A percentile compares a stretch with the other conserved stretches of the same genome.
phyloP scores from a whole-genome alignment of 2,888 invertebrate genomes.

The Eupithecia dodoneata region DNA sequence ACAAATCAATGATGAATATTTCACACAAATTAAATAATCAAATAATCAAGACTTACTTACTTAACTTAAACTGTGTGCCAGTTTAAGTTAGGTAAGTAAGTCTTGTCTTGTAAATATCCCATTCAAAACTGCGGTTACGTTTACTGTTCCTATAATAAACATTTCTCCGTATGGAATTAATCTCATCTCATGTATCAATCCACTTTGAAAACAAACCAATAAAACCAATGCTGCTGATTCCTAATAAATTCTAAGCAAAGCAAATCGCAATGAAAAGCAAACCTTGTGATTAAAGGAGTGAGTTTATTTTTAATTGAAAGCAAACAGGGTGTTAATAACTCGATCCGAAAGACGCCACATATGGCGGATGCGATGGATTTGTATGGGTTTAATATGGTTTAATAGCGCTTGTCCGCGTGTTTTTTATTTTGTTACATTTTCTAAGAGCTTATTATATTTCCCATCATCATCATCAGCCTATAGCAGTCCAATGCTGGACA shows the following conservation, averaged over 20 bases:
- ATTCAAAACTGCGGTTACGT: not conserved
- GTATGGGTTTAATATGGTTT: constrained; percentile 47
- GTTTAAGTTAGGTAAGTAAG: too few species aligned
- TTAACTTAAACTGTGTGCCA: too few species aligned
- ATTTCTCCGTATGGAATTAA: not conserved
- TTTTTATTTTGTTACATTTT: not conserved
- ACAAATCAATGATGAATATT: not conserved
- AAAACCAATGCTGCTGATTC: not conserved
- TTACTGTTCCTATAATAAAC: not conserved
- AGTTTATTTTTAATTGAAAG: constrained; percentile 34
- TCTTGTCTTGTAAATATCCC: too few species aligned
- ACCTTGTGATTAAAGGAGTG: constrained; percentile 35
- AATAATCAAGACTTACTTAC: not conserved
- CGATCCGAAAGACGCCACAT: constrained; percentile 56
- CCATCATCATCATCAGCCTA: too few species aligned
- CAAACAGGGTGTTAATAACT: constrained; percentile 59
- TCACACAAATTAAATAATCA: too few species aligned
- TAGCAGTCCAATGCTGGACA: too few species aligned
- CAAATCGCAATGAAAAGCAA: constrained; percentile 31
- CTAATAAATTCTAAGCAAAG: constrained; percentile 21
- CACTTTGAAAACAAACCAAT: not conserved
- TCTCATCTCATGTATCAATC: not conserved
- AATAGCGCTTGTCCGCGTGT: not conserved
- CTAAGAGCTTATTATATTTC: not conserved
- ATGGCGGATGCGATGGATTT: constrained; percentile 65